Base-by-base conservation (phyloP, 1,140 invertebrate species). In the Penaeus indicus region DNA sequence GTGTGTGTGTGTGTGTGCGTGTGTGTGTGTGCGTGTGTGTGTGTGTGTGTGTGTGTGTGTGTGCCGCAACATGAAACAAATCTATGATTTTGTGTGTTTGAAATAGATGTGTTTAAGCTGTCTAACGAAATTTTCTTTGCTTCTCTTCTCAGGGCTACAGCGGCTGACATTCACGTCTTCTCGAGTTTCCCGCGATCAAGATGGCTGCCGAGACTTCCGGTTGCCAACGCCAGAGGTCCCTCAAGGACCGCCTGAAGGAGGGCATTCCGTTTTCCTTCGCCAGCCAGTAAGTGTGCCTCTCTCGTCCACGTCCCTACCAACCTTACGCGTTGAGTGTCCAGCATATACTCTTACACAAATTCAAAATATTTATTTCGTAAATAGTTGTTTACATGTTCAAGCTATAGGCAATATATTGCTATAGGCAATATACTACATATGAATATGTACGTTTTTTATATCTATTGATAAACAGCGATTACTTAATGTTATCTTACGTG, bases 241-340 rank as follows among this genome's bases (percentile, higher is more conserved):
- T 88, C 21, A 88, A 83, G 79, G 86, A 88, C 16, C 79, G 86
- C 7, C 80, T 88, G 22, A 88, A 72, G 80, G 86, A 88, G 32
- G 86, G 86, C n/a, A 69, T 88, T 47, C 86, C 86, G 1, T 88
- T 88, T 61, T 47, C 86, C n/a, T 88, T 88, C 86, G 27, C 80
- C 47, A 83, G 60, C 27, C 86, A 88, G 86, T 88, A 60, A 88
- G 86, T 88, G 77, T 22, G n/a, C 25, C 61, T 25, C n/a, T 61
- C 13, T 4, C 47, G 19, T 60, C 8, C 42, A 16, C 60, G 0
- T 80, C 25, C 22, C 78, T 47, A 22, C n/a, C 21, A 22, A 47
- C 18, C n/a, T 16, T 18, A 22, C 19, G 42, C 19, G 42, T 22
- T 38, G 25, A 38, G 77, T 38, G 8, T 18, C 13, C 8, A 0